These are phyloP conservation scores for Oceanites oceanicus DNA, from an alignment of 2,113 vertebrate genomes.

Conservation along the genomic window DNA sequence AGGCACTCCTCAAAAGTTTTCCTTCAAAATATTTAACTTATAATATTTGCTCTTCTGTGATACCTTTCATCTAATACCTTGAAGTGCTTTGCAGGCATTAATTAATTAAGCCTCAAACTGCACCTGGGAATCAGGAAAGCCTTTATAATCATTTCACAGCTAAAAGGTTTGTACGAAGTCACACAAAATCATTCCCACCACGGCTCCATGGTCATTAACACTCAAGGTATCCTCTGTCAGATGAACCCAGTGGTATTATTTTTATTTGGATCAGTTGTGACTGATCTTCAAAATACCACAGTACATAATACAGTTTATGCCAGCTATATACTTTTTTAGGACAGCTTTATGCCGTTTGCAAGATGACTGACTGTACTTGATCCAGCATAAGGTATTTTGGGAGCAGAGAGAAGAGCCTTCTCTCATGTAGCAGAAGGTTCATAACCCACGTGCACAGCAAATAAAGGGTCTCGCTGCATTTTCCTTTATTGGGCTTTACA, in stretches of 20 bases:
- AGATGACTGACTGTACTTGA: background rate
- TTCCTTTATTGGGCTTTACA: background rate
- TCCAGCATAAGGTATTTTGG: background rate
- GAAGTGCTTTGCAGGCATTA: background rate
- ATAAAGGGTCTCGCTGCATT: background rate
- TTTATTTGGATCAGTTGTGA: background rate
- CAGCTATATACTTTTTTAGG: background rate
- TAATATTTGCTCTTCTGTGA: background rate
- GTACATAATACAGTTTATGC: no score
- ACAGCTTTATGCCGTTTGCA: background rate
- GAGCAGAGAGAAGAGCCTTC: background rate
- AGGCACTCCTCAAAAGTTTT: background rate
- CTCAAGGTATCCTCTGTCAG: no score
- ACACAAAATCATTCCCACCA: background rate
- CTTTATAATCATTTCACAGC: background rate
- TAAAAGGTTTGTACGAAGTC: background rate
- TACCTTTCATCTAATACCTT: background rate
- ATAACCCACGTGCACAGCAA: background rate
- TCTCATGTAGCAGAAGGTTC: background rate
- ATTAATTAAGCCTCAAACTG: background rate
- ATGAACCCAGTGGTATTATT: background rate
- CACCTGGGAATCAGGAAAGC: background rate
- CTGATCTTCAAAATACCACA: background rate
- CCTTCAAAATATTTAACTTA: background rate
- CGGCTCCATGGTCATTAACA: fast-evolving